Base-by-base conservation (phyloP, 35 echinoderm and acorn worm species). In the Stichopus chloronotus region DNA sequence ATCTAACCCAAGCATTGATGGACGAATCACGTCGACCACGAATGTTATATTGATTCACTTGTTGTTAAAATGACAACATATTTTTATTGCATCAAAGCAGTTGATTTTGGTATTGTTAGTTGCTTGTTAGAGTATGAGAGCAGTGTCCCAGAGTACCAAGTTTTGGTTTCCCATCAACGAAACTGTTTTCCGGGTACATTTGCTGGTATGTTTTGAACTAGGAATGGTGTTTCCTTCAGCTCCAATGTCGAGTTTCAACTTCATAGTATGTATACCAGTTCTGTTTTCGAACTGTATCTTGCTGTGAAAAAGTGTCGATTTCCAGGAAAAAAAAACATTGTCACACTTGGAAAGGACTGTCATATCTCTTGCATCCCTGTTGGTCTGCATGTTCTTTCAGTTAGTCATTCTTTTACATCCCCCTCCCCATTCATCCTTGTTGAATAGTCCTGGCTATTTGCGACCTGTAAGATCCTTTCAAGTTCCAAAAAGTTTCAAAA, bases 221-320 rank as follows among this genome's bases (percentile, higher is more conserved):
- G 87, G 87, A 20, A 88, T 8, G 19, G 30, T 69, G 25, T 88
- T 65, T 17, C 86, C 58, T 61, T 88, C 57, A 56, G 74, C 55
- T 13, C 91, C 17, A 55, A 78, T 87, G 85, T 87, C 85, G 4
- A 87, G 17, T 30, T 87, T 88, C 25, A 88, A 4, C 10, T 88
- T 88, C 23, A 88, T 13, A 7, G 6, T 30, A 56, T 83, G 80
- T 4, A 63, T 65, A 5, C 58, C 58, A 21, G 86, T 57, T 22
- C 8, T 88, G 58, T 88, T 69, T 8, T 10, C 69, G 59, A 88
- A 60, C 43, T 88, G 43, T 9, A 71, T 88, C 6, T 60, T 14
- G 5, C 5, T 12, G 10, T 8, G 87, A 23, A 71, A n/a, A 43
- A 4, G n/a, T n/a, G 20, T 88, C 19, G 30, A 24, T 25, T 3